Evolutionary conservation across 2,888 invertebrate genomes (phyloP), one percentile per base, ranked within the genome.

Genomic region (Microctonus brassicae): DNA sequence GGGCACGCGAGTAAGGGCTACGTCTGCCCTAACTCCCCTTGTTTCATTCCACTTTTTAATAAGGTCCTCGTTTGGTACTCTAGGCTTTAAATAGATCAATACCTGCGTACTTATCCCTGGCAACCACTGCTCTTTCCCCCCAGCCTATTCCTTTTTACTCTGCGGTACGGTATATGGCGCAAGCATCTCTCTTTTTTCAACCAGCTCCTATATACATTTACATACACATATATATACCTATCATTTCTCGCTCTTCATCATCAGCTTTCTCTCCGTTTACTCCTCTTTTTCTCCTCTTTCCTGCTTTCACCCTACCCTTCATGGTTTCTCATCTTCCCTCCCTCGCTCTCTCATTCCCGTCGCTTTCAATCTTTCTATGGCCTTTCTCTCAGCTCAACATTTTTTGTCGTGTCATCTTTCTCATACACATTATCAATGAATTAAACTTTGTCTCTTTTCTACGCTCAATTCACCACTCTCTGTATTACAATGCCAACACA

Each of bases 41-140:
- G 85, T 86, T 86, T 86, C 85, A 86, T 86, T 86, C 86, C 82
- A 85, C 86, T 87, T 87, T 88, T 87, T 88, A 86, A 88, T 87
- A 88, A 88, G 86, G 86, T 86, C 86, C 86, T 87, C 88, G 87
- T 88, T 88, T 87, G 87, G 86, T 87, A 85, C 86, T 87, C 86
- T 86, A 87, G 86, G 87, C 86, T 85, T 87, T 86, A 86, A 87
- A 87, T 86, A 86, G 86, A 87, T 87, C 86, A 86, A 86, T 87
- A 87, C 86, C 84, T 83, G 84, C 86, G 84, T 84, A 86, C 84
- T 86, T 83, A 84, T 86, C 86, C 85, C 86, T 84, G 86, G 86
- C 88, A 87, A 87, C 87, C 85, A 85, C 36, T 36, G 85, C 84
- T n/a, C 83, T 84, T 83, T 81, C 77, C 75, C n/a, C 70, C 79